A percentile compares a stretch with the other conserved stretches of the same genome.
Conservation (phyloP, 1,140 invertebrate genomes). For the Antheraea pernyi region DNA sequence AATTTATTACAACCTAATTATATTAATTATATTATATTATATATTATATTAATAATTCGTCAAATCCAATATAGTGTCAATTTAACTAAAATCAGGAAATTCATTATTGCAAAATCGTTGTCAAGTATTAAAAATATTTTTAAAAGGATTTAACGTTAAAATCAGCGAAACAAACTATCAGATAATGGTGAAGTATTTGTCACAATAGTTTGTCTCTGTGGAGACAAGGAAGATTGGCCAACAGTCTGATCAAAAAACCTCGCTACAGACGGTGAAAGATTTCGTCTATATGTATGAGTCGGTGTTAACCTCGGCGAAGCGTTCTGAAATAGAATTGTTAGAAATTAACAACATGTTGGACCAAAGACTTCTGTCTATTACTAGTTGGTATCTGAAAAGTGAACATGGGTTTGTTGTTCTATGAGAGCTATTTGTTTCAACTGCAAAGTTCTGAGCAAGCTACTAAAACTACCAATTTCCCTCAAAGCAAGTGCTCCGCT, state of each 20-base stretch:
- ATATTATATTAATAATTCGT: no score
- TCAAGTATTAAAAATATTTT: background rate
- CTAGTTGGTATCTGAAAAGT: no score
- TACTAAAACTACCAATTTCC: no score
- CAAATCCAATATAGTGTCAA: no score
- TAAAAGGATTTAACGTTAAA: background rate
- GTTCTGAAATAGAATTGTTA: constrained; percentile 5
- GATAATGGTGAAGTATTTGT: constrained; percentile 27
- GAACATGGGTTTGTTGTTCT: no score
- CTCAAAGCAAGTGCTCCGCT: no score
- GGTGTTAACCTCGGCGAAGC: constrained; percentile 19
- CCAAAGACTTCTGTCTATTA: no score
- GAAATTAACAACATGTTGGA: constrained; percentile 1
- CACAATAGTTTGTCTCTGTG: constrained; percentile 37
- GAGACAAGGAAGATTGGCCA: constrained; percentile 43
- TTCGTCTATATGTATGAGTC: constrained; percentile 24
- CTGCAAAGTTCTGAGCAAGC: no score
- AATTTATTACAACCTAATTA: no score
- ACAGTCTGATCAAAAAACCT: constrained; percentile 64
- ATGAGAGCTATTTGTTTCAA: no score
- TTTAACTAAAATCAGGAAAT: background rate
- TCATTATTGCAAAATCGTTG: background rate
- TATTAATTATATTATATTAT: no score
- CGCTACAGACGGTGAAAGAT: constrained; percentile 66
- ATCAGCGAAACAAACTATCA: constrained; percentile 5